Percentiles rank a stretch among this genome's conserved stretches.
These are phyloP conservation scores for Drosophila sordidapex DNA, from an alignment of 2,888 invertebrate genomes.

Conservation along the genomic window DNA sequence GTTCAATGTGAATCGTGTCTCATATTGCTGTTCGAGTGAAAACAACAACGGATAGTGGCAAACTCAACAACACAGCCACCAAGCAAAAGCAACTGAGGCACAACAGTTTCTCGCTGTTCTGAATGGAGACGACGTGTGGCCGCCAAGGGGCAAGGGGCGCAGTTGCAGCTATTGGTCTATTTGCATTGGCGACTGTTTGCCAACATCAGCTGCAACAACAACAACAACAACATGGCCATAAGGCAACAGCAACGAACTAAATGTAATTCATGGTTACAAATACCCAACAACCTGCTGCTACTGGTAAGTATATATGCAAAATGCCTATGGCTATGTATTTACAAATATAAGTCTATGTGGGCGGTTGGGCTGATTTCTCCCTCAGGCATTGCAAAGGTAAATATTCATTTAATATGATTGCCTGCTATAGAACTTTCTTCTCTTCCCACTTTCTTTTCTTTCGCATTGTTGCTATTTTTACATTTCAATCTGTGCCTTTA, in stretches of 20 bases:
- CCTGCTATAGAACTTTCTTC: not conserved
- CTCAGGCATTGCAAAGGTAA: not conserved
- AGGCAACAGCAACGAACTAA: constrained; percentile 64
- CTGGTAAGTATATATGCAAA: constrained; percentile 56
- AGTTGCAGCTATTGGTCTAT: constrained; percentile 38
- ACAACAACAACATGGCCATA: constrained; percentile 64
- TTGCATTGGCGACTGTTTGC: constrained; percentile 45
- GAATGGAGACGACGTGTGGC: constrained; percentile 65
- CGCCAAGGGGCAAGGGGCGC: constrained; percentile 44
- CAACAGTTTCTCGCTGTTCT: constrained; percentile 44
- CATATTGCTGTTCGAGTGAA: constrained; percentile 41
- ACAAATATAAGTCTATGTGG: constrained; percentile 34
- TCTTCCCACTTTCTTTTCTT: not conserved
- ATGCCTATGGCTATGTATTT: not conserved
- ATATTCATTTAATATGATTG: constrained; percentile 4
- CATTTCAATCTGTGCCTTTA: not conserved
- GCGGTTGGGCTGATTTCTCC: not conserved
- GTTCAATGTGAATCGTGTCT: constrained; percentile 44
- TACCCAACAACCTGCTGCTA: constrained; percentile 71
- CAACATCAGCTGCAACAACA: constrained; percentile 52
- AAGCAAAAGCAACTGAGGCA: constrained; percentile 18
- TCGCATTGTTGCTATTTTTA: not conserved
- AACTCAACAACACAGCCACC: constrained; percentile 6
- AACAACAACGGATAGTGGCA: constrained; percentile 17
- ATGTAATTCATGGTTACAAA: constrained; percentile 79